Conservation (phyloP, 2,113 vertebrate species). For the Pelusios castaneus region DNA sequence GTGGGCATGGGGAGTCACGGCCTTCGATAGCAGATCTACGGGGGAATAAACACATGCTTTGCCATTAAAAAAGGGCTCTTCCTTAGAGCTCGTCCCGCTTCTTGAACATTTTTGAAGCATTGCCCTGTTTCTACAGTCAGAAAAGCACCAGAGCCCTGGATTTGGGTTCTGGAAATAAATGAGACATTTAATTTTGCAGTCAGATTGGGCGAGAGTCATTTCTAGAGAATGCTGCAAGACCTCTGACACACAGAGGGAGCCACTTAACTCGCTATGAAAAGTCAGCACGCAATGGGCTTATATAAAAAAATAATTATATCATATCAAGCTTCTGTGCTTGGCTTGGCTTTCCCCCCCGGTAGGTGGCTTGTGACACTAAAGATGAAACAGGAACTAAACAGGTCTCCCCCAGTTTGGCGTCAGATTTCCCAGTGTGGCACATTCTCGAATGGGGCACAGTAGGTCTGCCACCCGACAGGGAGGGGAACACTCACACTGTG, state of each 20-base stretch:
- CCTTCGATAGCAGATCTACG: neutral
- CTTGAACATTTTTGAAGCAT: neutral
- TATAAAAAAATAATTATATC: neutral
- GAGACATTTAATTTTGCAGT: conserved; percentile 31
- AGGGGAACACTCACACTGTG: neutral
- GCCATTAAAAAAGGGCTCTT: neutral
- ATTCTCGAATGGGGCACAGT: accelerated
- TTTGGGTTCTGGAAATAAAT: neutral
- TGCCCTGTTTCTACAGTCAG: neutral
- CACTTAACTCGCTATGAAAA: conserved; percentile 51
- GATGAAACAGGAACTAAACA: neutral
- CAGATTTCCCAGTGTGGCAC: accelerated
- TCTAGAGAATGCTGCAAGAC: conserved; percentile 16
- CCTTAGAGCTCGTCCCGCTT: no score
- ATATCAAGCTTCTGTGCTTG: neutral
- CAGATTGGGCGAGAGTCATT: conserved; percentile 15
- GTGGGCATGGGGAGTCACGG: neutral
- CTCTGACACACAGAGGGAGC: conserved; percentile 48
- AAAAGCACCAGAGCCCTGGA: neutral
- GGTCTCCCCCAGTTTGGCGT: accelerated
- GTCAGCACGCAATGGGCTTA: conserved; percentile 13
- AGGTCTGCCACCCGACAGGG: accelerated
- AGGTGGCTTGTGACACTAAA: neutral
- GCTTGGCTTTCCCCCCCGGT: conserved; percentile 21
- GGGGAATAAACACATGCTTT: neutral